Evolutionary conservation across 2,888 invertebrate species (phyloP), one percentile per base, ranked within the genome.

Genomic region (Beris chalybata): DNA sequence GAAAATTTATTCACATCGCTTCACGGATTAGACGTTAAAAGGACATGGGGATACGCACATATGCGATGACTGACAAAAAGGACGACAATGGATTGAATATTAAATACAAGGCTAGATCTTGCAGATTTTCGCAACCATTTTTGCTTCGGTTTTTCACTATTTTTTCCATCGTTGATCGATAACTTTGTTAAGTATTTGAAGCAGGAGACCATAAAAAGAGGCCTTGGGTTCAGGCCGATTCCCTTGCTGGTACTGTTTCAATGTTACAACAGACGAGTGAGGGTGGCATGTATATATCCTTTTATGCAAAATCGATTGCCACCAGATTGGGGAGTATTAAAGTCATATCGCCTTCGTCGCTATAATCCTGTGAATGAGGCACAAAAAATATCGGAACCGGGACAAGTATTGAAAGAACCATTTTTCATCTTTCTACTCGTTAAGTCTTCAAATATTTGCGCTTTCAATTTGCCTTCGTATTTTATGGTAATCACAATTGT

Each of bases 401-500:
- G 31, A 15, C 15, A 13, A 9, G 7, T 38, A 43, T 32, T 13
- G 43, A 38, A 13, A 43, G 15, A 13, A 32, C n/a, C 32, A 47
- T 32, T 61, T 61, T 52, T 56, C 30, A 56, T 15, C 29, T 30
- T 38, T 22, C 29, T 50, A 50, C 31, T 61, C 61, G 61, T 61
- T 61, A 61, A 61, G 48, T 52, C 15, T 38, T 61, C 61, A 61
- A 61, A 61, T 61, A 61, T 61, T 61, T 61, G 22, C 50, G 15
- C 31, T 61, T 61, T 31, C 50, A 61, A 61, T 61, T 61, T 61
- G 61, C 52, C 32, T 43, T 61, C 61, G 50, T 61, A 61, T 61
- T 59, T 59, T 22, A 59, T 59, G 59, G 50, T 32, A 48, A 50
- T 50, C 59, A 59, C 48, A 31, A 48, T 59, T 32, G 32, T 48